These are phyloP conservation scores for Zalophus californianus DNA, from an alignment of 2,797 vertebrate species.

Conservation along the genomic window DNA sequence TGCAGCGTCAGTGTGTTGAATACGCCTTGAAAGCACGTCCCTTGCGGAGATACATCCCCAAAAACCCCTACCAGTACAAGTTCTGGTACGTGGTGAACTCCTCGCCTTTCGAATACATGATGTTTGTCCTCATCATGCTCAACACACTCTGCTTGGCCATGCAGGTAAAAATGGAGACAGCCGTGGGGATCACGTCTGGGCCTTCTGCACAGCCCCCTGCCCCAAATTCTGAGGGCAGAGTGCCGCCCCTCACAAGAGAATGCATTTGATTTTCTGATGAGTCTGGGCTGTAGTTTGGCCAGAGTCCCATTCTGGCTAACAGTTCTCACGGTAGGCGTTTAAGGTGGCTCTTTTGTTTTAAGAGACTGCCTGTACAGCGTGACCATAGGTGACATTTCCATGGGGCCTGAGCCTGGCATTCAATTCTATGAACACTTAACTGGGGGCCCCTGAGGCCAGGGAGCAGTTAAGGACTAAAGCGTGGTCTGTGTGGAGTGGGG, in stretches of 20 bases:
- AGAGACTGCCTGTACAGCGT: neutral
- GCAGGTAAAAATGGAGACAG: constrained; percentile 92
- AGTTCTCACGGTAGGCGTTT: neutral
- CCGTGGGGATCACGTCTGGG: constrained; percentile 2
- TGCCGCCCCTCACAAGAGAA: neutral
- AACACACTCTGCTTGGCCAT: constrained; percentile 99
- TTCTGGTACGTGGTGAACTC: constrained; percentile 99
- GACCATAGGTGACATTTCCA: neutral
- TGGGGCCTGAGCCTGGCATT: neutral
- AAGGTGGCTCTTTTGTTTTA: neutral
- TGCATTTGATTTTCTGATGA: constrained; percentile 13
- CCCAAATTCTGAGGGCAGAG: constrained; percentile 26
- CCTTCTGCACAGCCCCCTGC: neutral
- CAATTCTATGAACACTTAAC: neutral
- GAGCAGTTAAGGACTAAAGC: neutral
- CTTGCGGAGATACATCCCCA: constrained; percentile 97
- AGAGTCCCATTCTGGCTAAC: neutral
- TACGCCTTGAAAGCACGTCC: constrained; percentile 98
- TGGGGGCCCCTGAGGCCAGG: neutral
- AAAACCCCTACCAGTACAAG: constrained; percentile 99
- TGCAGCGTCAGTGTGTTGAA: constrained; percentile 98
- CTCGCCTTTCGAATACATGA: constrained; percentile 99
- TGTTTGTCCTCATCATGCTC: constrained; percentile 99
- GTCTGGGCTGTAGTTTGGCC: neutral
- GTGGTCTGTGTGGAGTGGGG: neutral